These are phyloP conservation scores for Nudaria mundana DNA, from an alignment of 2,888 invertebrate species.

Conservation along the genomic window DNA sequence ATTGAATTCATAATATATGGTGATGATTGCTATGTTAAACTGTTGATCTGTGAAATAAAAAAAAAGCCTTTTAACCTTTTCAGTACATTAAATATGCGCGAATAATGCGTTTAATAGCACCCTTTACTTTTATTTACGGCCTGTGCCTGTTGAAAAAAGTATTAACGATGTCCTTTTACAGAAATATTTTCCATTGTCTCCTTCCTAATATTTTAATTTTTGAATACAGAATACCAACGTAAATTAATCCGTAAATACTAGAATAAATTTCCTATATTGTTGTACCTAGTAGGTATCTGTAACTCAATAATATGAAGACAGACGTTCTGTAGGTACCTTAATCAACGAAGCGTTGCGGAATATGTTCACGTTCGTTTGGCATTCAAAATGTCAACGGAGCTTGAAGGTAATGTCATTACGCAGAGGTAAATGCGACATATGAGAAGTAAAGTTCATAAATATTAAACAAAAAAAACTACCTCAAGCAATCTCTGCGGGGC, in stretches of 20 bases:
- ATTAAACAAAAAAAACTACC: conserved; percentile 72
- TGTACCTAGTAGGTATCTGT: background rate
- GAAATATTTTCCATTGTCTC: conserved; percentile 64
- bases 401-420: conserved; percentile 65
- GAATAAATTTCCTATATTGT: conserved; percentile 11
- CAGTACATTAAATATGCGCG: conserved; percentile 78
- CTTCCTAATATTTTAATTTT: conserved; percentile 53
- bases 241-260: conserved; percentile 18
- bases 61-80: conserved; percentile 72
- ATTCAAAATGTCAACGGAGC: conserved; percentile 58
- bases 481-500: conserved; percentile 67
- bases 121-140: conserved; percentile 77
- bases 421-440: conserved; percentile 62
- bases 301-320: conserved; percentile 7
- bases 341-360: conserved; percentile 44
- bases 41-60: conserved; percentile 67
- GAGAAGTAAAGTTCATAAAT: conserved; percentile 69
- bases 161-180: conserved; percentile 66
- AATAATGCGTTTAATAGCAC: conserved; percentile 80
- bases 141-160: conserved; percentile 66
- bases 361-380: conserved; percentile 55
- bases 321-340: conserved; percentile 23
- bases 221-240: conserved; percentile 29
- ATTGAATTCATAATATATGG: conserved; percentile 64
- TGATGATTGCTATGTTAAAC: conserved; percentile 67